phyloP scores from a whole-genome alignment of 1,140 invertebrate genomes.

The Ostrea denselamellosa region DNA sequence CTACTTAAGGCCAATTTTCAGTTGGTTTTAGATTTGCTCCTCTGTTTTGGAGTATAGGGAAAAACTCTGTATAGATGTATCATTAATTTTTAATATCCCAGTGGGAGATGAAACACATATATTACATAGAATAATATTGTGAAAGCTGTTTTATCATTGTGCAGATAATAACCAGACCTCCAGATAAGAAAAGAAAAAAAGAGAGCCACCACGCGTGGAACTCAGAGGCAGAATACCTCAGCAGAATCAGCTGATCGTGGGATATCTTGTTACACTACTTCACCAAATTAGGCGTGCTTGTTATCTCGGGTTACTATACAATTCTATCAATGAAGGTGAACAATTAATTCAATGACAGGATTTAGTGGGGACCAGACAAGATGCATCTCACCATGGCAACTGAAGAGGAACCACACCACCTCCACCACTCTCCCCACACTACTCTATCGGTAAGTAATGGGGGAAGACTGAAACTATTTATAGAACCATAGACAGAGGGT shows the following conservation, averaged over 20 bases:
- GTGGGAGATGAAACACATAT: slow-evolving; percentile 8
- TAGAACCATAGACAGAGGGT: not conserved
- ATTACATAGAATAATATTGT: slow-evolving; percentile 28
- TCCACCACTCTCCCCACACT: slow-evolving; percentile 5
- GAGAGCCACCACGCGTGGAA: not conserved
- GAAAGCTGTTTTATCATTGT: slow-evolving; percentile 37
- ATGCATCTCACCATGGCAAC: slow-evolving; percentile 36
- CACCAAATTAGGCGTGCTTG: slow-evolving; percentile 38
- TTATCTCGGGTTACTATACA: slow-evolving; percentile 24
- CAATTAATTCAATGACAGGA: slow-evolving; percentile 18
- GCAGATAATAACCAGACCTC: slow-evolving; percentile 34
- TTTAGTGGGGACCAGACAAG: not conserved
- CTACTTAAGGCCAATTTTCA: not conserved
- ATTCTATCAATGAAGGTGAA: slow-evolving; percentile 29
- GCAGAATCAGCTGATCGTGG: slow-evolving; percentile 17
- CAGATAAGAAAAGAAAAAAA: not conserved
- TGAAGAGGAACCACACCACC: slow-evolving; percentile 16
- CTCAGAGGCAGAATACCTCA: not conserved
- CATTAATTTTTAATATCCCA: slow-evolving; percentile 34
- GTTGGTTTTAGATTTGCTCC: not conserved
- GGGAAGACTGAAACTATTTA: not conserved
- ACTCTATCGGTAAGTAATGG: slow-evolving; percentile 18
- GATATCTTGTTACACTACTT: slow-evolving; percentile 29
- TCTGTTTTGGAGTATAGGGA: not conserved
- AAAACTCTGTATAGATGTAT: not conserved